These are phyloP conservation scores for Myotis planiceps DNA, from an alignment of 2,797 vertebrate genomes.

Conservation along the genomic window DNA sequence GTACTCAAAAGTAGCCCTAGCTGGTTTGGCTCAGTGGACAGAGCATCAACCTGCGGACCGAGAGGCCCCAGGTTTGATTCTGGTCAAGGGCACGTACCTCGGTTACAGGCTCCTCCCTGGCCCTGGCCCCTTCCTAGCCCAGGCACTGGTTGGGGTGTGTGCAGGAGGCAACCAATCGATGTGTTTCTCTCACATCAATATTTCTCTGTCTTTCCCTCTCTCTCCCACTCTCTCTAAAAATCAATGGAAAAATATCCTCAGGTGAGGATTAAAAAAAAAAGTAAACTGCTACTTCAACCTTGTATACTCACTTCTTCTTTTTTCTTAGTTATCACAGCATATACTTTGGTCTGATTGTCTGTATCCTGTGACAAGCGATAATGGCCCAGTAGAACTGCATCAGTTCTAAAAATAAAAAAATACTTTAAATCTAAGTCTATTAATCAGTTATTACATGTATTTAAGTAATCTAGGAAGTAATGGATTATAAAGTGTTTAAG, in stretches of 20 bases:
- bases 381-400: conserved; percentile 95
- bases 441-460: neutral
- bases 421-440: neutral
- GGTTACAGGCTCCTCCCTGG: too few relatives aligned
- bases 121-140: too few relatives aligned
- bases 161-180: too few relatives aligned
- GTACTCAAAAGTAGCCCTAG: neutral
- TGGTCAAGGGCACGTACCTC: too few relatives aligned
- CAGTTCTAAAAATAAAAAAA: conserved; percentile 89
- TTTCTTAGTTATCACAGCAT: conserved; percentile 97
- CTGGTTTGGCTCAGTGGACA: too few relatives aligned
- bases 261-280: neutral
- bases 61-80: too few relatives aligned
- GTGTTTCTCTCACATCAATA: too few relatives aligned
- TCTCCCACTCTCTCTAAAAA: too few relatives aligned
- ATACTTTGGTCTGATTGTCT: conserved; percentile 99
- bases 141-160: too few relatives aligned
- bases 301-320: conserved; percentile 94
- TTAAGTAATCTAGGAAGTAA: neutral
- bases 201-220: too few relatives aligned
- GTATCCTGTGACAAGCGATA: conserved; percentile 98
- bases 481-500: neutral
- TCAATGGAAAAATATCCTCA: too few relatives aligned
- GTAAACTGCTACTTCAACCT: neutral
- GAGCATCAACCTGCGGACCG: too few relatives aligned